A percentile compares a stretch with the other conserved stretches of the same genome.
phyloP scores from a whole-genome alignment of 2,888 invertebrate species.

The Idaea aversata region DNA sequence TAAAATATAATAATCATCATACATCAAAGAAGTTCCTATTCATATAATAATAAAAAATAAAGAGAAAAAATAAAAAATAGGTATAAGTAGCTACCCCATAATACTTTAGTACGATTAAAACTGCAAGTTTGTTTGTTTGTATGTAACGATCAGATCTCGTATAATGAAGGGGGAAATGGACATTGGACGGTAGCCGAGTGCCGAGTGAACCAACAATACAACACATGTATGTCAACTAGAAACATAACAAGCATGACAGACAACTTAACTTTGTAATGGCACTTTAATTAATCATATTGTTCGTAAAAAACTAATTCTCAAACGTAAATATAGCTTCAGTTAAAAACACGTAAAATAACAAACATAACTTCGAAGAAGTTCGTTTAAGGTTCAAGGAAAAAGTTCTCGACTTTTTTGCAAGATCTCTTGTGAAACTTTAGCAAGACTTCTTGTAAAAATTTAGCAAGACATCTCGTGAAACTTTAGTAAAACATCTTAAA shows the following conservation, averaged over 20 bases:
- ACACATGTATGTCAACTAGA: conserved; percentile 29
- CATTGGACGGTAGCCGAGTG: conserved; percentile 68
- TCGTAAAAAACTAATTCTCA: conserved; percentile 3
- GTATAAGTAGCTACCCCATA: conserved; percentile 61
- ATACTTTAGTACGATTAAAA: conserved; percentile 42
- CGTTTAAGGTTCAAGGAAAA: conserved; percentile 19
- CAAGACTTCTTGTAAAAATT: background rate
- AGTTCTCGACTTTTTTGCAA: background rate
- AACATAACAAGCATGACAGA: conserved; percentile 16
- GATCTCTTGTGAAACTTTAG: too few relatives aligned
- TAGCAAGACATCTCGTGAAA: too few relatives aligned
- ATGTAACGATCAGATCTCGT: conserved; percentile 52
- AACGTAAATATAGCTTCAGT: conserved; percentile 9
- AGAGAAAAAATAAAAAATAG: conserved; percentile 38
- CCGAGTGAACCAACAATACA: conserved; percentile 31
- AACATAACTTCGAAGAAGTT: conserved; percentile 11
- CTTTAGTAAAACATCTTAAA: too few relatives aligned
- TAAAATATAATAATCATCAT: conserved; percentile 79
- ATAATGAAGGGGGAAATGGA: conserved; percentile 45
- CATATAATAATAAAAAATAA: conserved; percentile 62
- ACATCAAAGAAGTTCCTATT: conserved; percentile 78
- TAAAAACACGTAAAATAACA: conserved; percentile 14
- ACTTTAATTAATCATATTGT: conserved; percentile 5
- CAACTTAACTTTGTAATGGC: background rate
- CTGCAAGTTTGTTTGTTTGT: conserved; percentile 41